phyloP scores from a whole-genome alignment of 2,888 invertebrate species.

The Aphelenchoides bicaudatus region DNA sequence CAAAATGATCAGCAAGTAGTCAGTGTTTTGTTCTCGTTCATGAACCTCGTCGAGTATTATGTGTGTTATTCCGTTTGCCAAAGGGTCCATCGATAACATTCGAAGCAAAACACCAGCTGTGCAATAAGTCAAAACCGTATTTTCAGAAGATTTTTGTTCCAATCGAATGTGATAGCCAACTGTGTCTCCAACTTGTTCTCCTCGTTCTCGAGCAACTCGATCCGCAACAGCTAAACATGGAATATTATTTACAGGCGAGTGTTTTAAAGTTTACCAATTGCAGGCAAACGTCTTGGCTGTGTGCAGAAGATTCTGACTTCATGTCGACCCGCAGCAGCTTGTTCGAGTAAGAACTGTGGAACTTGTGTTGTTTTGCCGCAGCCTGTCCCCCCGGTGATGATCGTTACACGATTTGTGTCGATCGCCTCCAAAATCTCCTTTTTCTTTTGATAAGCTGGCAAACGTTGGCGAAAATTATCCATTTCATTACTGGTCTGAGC shows the following conservation, averaged over 20 bases:
- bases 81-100: conserved; percentile 78
- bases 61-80: conserved; percentile 74
- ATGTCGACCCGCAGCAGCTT: conserved; percentile 67
- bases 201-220: conserved; percentile 81
- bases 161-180: conserved; percentile 87
- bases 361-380: conserved; percentile 67
- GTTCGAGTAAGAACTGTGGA: conserved; percentile 84
- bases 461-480: conserved; percentile 30
- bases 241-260: no score
- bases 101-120: conserved; percentile 85
- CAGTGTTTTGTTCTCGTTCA: conserved; percentile 85
- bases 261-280: no score
- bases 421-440: conserved; percentile 37
- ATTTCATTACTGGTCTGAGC: conserved; percentile 16
- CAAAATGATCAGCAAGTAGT: conserved; percentile 82
- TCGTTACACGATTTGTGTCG: conserved; percentile 33
- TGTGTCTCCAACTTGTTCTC: conserved; percentile 74
- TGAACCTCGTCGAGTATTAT: conserved; percentile 81
- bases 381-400: conserved; percentile 33
- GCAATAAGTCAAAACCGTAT: conserved; percentile 80
- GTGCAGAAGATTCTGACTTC: conserved; percentile 83
- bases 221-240: conserved; percentile 85
- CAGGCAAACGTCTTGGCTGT: conserved; percentile 83
- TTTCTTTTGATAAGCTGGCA: conserved; percentile 39
- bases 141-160: conserved; percentile 76